Evolutionary conservation across 1,140 invertebrate species (phyloP).

Genomic region (Augochlora pura): DNA sequence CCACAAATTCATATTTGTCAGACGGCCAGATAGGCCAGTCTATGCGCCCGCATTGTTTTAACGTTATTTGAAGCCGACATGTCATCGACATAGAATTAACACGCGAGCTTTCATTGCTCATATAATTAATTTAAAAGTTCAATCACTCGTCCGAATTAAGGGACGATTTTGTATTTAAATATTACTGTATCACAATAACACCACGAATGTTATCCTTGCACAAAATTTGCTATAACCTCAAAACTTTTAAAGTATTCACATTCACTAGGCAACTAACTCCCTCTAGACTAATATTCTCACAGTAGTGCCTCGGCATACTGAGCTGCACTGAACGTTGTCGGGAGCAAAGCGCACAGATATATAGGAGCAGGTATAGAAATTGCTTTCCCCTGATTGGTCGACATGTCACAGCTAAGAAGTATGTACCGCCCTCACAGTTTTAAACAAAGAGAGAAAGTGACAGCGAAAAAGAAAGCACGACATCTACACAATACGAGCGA

Average conservation of each 20-base stretch:
- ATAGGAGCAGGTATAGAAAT: too few species aligned
- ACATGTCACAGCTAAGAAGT: too few species aligned
- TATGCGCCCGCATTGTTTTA: slow-evolving; percentile 71
- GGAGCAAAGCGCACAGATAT: too few species aligned
- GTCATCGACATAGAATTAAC: slow-evolving; percentile 67
- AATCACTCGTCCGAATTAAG: slow-evolving; percentile 27
- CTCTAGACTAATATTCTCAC: slow-evolving; percentile 13
- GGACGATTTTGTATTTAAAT: slow-evolving; percentile 32
- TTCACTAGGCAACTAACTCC: slow-evolving; percentile 31
- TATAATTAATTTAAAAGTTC: slow-evolving; percentile 37
- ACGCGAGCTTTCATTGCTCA: slow-evolving; percentile 41
- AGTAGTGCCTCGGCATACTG: too few species aligned
- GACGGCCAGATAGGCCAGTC: slow-evolving; percentile 73
- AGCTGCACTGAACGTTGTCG: too few species aligned
- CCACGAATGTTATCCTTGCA: slow-evolving; percentile 36
- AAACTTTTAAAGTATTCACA: slow-evolving; percentile 57
- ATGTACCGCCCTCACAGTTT: too few species aligned
- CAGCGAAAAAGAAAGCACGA: too few species aligned
- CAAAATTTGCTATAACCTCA: slow-evolving; percentile 62
- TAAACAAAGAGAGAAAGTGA: too few species aligned
- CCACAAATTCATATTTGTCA: slow-evolving; percentile 75
- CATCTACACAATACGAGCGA: too few species aligned
- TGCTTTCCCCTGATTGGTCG: too few species aligned
- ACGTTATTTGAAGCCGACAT: slow-evolving; percentile 71
- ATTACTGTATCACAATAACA: slow-evolving; percentile 34